These are phyloP conservation scores for Caenorhabditis sp. DNA, from an alignment of 2,888 invertebrate species.

Conservation along the genomic window DNA sequence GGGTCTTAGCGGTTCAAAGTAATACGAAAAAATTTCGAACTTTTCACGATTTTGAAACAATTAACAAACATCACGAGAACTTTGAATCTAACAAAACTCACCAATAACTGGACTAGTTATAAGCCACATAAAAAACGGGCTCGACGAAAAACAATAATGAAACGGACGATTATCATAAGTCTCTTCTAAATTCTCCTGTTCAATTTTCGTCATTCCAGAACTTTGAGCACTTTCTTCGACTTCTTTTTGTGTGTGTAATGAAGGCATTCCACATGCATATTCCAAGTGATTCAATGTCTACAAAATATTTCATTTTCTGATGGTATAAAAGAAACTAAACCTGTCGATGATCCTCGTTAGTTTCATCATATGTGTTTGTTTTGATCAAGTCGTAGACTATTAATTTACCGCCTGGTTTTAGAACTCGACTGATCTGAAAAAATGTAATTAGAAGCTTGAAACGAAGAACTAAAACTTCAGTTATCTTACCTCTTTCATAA, in stretches of 20 bases:
- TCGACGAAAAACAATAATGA: conserved; percentile 66
- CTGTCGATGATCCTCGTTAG: conserved; percentile 56
- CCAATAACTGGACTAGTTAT: conserved; percentile 51
- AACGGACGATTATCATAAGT: conserved; percentile 53
- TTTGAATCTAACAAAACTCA: conserved; percentile 30
- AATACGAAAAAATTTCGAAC: neutral
- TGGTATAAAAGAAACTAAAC: conserved; percentile 18
- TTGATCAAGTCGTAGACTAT: conserved; percentile 69
- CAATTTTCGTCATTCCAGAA: conserved; percentile 14
- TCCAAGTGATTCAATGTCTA: conserved; percentile 53
- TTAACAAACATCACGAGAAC: neutral
- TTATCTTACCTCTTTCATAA: conserved; percentile 57
- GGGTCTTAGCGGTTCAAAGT: no score
- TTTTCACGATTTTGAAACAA: no score
- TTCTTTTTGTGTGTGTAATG: conserved; percentile 62
- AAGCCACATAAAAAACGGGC: conserved; percentile 70
- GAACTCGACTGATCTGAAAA: conserved; percentile 53
- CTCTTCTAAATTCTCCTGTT: conserved; percentile 47
- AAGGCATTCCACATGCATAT: conserved; percentile 70
- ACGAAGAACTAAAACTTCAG: neutral
- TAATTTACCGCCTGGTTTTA: conserved; percentile 64
- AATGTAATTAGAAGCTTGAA: neutral
- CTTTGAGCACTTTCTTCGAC: conserved; percentile 55
- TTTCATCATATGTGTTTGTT: conserved; percentile 62
- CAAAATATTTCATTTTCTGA: conserved; percentile 11